phyloP scores from a whole-genome alignment of 2,888 invertebrate species.

The Harpalus rubripes region DNA sequence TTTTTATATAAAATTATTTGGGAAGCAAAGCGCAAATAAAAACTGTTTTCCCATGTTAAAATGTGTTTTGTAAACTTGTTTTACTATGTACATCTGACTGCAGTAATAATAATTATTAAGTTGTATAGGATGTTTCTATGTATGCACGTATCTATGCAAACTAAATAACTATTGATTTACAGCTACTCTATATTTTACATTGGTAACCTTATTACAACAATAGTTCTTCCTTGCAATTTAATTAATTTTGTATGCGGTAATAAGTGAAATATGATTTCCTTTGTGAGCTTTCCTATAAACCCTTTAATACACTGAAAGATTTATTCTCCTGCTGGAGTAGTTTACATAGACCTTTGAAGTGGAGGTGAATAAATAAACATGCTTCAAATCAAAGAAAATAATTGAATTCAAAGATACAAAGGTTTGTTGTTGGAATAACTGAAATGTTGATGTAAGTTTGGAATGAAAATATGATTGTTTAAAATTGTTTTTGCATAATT shows the following conservation, averaged over 20 bases:
- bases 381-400: neutral
- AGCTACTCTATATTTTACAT: neutral
- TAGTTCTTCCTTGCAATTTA: neutral
- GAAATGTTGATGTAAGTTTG: neutral
- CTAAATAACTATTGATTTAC: neutral
- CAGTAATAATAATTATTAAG: too few species aligned
- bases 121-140: too few species aligned
- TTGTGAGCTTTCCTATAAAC: neutral
- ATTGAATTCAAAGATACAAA: conserved; percentile 3
- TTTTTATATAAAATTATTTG: too few species aligned
- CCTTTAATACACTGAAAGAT: neutral
- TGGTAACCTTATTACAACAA: neutral
- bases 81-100: too few species aligned
- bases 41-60: too few species aligned
- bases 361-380: neutral
- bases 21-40: too few species aligned
- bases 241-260: neutral
- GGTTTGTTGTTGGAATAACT: neutral
- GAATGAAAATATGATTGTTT: neutral
- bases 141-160: neutral
- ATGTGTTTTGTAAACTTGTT: too few species aligned
- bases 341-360: neutral
- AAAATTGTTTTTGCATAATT: neutral
- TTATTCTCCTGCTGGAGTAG: neutral
- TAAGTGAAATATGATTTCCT: conserved; percentile 6